Evolutionary conservation across 1,140 invertebrate species (phyloP).

Genomic region (Acromyrmex charruanus): DNA sequence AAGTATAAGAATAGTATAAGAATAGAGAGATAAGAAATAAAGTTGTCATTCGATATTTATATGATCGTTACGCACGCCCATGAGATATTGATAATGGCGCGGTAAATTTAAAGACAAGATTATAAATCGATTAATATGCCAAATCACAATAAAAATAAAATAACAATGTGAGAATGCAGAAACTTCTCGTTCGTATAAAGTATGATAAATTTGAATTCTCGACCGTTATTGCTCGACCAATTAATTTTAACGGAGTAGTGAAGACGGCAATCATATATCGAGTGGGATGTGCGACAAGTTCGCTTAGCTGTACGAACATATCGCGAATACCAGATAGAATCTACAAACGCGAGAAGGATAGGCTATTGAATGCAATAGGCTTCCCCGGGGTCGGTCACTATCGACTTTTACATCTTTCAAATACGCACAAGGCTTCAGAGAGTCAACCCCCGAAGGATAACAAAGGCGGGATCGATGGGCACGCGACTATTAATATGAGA

Average conservation of each 20-base stretch:
- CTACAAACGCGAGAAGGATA: slow-evolving; percentile 50
- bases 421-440: slow-evolving; percentile 62
- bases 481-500: slow-evolving; percentile 58
- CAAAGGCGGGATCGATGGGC: slow-evolving; percentile 66
- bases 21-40: slow-evolving; percentile 37
- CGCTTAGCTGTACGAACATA: slow-evolving; percentile 64
- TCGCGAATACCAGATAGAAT: slow-evolving; percentile 71
- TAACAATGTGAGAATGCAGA: background rate
- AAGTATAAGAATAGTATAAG: background rate
- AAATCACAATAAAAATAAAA: background rate
- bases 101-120: slow-evolving; percentile 30
- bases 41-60: slow-evolving; percentile 56
- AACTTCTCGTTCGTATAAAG: background rate
- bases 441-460: slow-evolving; percentile 70
- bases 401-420: slow-evolving; percentile 69
- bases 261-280: slow-evolving; percentile 66
- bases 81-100: slow-evolving; percentile 43
- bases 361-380: slow-evolving; percentile 71
- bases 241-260: slow-evolving; percentile 42
- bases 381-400: slow-evolving; percentile 61
- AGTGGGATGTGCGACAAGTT: slow-evolving; percentile 68
- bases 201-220: slow-evolving; percentile 20
- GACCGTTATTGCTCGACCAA: slow-evolving; percentile 22
- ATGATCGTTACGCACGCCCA: slow-evolving; percentile 44
- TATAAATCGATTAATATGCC: slow-evolving; percentile 14